These are phyloP conservation scores for Oryzaephilus surinamensis DNA, from an alignment of 1,140 invertebrate genomes.

Conservation along the genomic window DNA sequence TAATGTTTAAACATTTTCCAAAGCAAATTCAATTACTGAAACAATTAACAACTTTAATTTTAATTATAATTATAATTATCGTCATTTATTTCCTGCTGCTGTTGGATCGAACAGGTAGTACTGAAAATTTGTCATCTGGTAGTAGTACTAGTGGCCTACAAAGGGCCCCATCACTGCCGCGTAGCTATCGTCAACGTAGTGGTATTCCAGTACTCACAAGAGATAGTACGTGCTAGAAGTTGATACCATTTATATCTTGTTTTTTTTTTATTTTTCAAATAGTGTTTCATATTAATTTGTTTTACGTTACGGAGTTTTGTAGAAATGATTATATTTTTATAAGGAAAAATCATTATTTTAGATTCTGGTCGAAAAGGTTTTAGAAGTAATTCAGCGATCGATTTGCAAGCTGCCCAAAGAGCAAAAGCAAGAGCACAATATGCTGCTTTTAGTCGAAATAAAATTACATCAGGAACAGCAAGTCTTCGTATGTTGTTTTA, in stretches of 20 bases:
- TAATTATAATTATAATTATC: neutral
- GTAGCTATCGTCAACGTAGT: conserved; percentile 46
- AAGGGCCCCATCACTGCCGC: conserved; percentile 47
- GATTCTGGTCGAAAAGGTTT: conserved; percentile 35
- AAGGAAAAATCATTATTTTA: too few species aligned
- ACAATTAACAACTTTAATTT: neutral
- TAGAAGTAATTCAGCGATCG: conserved; percentile 86
- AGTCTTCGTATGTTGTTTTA: conserved; percentile 67
- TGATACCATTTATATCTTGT: conserved; percentile 1
- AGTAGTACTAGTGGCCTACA: conserved; percentile 37
- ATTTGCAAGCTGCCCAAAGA: conserved; percentile 77
- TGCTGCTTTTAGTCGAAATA: conserved; percentile 62
- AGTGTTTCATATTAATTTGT: too few species aligned
- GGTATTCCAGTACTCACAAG: conserved; percentile 46
- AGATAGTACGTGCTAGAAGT: conserved; percentile 26
- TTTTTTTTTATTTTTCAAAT: conserved; percentile 9
- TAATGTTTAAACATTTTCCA: neutral
- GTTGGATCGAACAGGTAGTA: conserved; percentile 38
- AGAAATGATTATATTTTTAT: too few species aligned
- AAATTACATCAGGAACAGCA: conserved; percentile 55
- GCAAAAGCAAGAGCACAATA: conserved; percentile 73
- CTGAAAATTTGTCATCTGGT: conserved; percentile 43
- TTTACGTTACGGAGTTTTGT: too few species aligned
- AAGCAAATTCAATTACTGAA: too few species aligned
- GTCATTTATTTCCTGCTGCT: conserved; percentile 14